These are phyloP conservation scores for Drosophila demipolita DNA, from an alignment of 2,888 invertebrate species.

Conservation along the genomic window DNA sequence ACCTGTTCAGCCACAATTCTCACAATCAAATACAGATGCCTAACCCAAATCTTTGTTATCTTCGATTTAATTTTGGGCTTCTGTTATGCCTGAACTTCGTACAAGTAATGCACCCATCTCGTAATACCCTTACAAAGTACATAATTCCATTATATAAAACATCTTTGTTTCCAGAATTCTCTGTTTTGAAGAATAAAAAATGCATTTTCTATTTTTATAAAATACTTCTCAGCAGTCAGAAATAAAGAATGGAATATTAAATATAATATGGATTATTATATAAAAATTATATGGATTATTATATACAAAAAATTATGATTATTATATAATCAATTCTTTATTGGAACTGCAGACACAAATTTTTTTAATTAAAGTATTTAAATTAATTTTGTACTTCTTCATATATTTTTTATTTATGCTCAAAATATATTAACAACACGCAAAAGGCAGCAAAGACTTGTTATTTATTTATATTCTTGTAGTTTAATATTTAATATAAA, in stretches of 20 bases:
- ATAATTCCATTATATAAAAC: not conserved
- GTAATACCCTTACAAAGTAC: not conserved
- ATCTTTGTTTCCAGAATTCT: not conserved
- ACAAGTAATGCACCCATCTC: conserved; percentile 60
- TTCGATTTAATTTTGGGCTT: conserved; percentile 47
- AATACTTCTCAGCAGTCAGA: too few relatives aligned
- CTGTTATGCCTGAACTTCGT: conserved; percentile 50
- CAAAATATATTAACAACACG: not conserved
- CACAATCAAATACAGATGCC: not conserved
- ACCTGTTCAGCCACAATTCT: conserved; percentile 57
- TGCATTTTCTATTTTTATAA: too few relatives aligned
- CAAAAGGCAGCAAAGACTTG: not conserved
- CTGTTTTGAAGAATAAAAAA: too few relatives aligned
- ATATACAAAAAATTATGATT: not conserved
- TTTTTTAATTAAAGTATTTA: too few relatives aligned
- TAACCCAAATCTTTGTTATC: conserved; percentile 1
- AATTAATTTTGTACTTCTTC: not conserved
- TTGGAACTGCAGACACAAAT: too few relatives aligned
- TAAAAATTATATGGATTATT: not conserved
- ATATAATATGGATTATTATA: too few relatives aligned
- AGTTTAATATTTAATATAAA: too few relatives aligned
- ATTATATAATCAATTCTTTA: not conserved
- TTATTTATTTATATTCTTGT: not conserved
- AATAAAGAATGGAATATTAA: too few relatives aligned
- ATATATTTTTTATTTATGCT: not conserved